Evolutionary conservation across 2,888 invertebrate species (phyloP).

Genomic region (Dendrolimus pini): DNA sequence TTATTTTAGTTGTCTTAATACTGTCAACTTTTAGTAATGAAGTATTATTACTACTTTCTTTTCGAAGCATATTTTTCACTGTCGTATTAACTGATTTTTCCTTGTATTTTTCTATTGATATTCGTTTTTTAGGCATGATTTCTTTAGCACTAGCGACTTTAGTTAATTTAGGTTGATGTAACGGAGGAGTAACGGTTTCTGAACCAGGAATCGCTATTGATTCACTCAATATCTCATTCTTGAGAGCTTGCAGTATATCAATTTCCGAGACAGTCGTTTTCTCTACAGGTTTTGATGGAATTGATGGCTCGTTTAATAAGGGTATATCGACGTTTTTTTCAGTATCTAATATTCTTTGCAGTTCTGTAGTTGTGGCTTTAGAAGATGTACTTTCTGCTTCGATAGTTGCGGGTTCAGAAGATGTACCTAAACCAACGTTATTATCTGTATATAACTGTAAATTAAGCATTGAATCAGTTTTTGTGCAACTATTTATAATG

Average conservation of each 20-base stretch:
- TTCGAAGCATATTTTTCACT: constrained; percentile 20
- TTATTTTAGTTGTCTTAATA: constrained; percentile 52
- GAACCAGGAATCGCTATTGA: constrained; percentile 36
- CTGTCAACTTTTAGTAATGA: constrained; percentile 29
- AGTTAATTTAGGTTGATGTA: constrained; percentile 61
- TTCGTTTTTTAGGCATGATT: constrained; percentile 54
- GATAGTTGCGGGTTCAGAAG: neutral
- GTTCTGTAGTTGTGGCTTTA: neutral
- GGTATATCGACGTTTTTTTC: constrained; percentile 40
- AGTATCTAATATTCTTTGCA: neutral
- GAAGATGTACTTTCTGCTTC: neutral
- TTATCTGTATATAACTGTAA: neutral
- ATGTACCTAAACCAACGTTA: too few relatives aligned
- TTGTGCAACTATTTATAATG: neutral
- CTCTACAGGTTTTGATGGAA: constrained; percentile 26
- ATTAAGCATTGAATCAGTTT: too few relatives aligned
- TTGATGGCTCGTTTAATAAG: constrained; percentile 38
- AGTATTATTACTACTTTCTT: constrained; percentile 11
- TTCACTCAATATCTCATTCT: constrained; percentile 64
- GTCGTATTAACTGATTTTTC: constrained; percentile 35
- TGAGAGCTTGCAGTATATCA: constrained; percentile 65
- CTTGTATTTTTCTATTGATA: constrained; percentile 69
- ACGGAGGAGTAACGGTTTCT: constrained; percentile 42
- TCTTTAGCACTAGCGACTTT: constrained; percentile 52
- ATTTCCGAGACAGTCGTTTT: constrained; percentile 53